These are phyloP conservation scores for Eupeodes latifasciatus DNA, from an alignment of 2,888 invertebrate genomes.

Conservation along the genomic window DNA sequence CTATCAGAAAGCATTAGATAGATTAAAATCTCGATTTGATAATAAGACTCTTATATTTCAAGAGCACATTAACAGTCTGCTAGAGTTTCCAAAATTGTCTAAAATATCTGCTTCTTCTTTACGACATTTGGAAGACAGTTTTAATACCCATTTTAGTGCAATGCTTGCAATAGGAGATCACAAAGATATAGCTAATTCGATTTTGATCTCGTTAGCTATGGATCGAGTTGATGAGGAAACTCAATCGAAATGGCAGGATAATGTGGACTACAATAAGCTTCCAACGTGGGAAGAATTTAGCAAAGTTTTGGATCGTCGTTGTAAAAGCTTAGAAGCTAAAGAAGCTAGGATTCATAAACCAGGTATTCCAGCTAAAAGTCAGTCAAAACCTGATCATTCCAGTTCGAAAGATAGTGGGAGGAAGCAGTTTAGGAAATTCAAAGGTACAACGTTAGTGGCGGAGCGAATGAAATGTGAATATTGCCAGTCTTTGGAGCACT, in stretches of 20 bases:
- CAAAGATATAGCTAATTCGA: conserved; percentile 17
- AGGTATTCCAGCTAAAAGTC: neutral
- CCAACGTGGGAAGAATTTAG: conserved; percentile 16
- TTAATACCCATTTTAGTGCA: conserved; percentile 24
- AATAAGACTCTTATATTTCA: conserved; percentile 13
- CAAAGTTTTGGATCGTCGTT: neutral
- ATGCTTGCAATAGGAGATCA: conserved; percentile 31
- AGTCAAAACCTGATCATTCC: neutral
- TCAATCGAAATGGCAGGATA: neutral
- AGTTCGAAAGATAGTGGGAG: no score
- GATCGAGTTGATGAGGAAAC: conserved; percentile 24
- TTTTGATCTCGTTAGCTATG: conserved; percentile 34
- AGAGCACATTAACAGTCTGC: conserved; percentile 20
- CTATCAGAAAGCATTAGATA: conserved; percentile 1
- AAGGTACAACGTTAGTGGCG: no score
- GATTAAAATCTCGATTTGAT: neutral
- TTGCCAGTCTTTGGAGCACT: no score
- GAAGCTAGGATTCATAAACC: neutral
- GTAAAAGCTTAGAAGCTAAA: conserved; percentile 10
- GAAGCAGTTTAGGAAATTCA: neutral
- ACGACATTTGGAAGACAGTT: conserved; percentile 10
- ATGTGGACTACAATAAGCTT: neutral
- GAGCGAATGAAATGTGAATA: no score
- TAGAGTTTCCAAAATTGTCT: conserved; percentile 12
- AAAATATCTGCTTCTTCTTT: conserved; percentile 19